phyloP scores from a whole-genome alignment of 2,113 vertebrate genomes.

The Lepidothrix coronata region DNA sequence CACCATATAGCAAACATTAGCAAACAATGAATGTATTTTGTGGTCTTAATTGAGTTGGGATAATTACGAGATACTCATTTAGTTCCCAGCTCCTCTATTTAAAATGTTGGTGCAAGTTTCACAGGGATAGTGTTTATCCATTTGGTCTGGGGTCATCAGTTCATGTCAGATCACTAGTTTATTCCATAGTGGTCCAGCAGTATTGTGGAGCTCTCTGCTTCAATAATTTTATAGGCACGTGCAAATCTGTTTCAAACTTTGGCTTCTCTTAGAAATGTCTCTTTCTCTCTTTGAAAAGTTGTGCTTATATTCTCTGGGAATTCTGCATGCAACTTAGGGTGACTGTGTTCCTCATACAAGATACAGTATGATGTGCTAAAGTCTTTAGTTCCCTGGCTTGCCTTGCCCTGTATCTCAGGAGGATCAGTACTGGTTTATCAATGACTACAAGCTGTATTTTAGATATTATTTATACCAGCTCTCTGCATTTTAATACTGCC shows the following conservation, averaged over 20 bases:
- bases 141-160: background rate
- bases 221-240: background rate
- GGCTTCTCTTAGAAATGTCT: background rate
- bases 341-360: background rate
- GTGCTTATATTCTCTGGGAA: background rate
- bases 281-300: background rate
- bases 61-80: background rate
- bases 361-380: background rate
- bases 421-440: background rate
- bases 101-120: background rate
- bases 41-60: background rate
- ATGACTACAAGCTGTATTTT: background rate
- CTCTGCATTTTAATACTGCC: background rate
- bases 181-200: background rate
- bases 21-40: background rate
- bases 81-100: accelerated
- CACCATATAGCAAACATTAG: background rate
- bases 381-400: background rate
- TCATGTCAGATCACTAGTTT: background rate
- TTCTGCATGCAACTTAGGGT: accelerated
- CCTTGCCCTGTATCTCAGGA: background rate
- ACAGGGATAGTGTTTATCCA: background rate
- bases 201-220: background rate
- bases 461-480: background rate
- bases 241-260: background rate